Percentiles rank a stretch among this genome's conserved stretches.
Evolutionary conservation across 37 sponge, comb jelly and placozoan species (phyloP).

Genomic region (Dysidea cf. avara): DNA sequence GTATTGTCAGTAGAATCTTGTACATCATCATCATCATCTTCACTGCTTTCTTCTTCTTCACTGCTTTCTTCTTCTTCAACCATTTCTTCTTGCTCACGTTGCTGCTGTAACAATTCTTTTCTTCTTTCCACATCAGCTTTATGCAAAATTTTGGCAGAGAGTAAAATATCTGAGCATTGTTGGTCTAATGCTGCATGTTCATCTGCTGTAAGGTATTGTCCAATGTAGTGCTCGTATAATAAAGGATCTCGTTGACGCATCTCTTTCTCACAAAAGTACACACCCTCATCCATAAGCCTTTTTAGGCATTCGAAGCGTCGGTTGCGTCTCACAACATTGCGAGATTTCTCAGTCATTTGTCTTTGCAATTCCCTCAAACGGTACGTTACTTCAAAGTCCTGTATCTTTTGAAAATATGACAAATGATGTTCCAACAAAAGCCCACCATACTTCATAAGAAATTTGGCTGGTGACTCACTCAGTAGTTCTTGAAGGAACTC

Average conservation of each 20-base stretch:
- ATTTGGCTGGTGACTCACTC: constrained; percentile 30
- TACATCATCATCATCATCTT: constrained; percentile 10
- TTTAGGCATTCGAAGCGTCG: constrained; percentile 59
- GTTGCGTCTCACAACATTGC: constrained; percentile 35
- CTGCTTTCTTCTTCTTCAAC: constrained; percentile 35
- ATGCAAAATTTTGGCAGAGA: constrained; percentile 50
- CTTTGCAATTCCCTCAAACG: constrained; percentile 42
- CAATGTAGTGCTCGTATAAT: constrained; percentile 76
- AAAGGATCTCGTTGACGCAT: constrained; percentile 74
- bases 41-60: constrained; percentile 7
- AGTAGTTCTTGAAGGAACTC: constrained; percentile 25
- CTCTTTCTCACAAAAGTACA: constrained; percentile 71
- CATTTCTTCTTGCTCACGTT: constrained; percentile 40
- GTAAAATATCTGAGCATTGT: constrained; percentile 24
- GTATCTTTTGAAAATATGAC: constrained; percentile 40
- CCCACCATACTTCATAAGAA: constrained; percentile 73
- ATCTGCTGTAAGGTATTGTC: constrained; percentile 77
- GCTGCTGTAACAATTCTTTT: constrained; percentile 8
- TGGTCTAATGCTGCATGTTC: constrained; percentile 32
- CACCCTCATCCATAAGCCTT: constrained; percentile 44
- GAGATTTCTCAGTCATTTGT: background rate
- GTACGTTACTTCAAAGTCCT: constrained; percentile 58
- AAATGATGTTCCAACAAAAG: constrained; percentile 49
- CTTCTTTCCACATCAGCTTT: constrained; percentile 31
- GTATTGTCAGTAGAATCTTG: background rate